Conservation (phyloP, 2,888 invertebrate genomes). For the Acrobasis consociella region DNA sequence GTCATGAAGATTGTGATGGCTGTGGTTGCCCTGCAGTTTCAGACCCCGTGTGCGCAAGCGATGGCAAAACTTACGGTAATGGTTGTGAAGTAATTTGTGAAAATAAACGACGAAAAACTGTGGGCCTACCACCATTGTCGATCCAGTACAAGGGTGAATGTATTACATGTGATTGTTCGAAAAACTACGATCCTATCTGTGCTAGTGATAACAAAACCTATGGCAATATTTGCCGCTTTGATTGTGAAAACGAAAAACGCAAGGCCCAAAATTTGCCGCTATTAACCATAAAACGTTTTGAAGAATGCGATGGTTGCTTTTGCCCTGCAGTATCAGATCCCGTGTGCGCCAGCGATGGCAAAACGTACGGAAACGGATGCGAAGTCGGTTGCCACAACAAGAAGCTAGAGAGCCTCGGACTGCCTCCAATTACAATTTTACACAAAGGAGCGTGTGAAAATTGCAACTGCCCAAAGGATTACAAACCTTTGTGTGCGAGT, state of each 20-base stretch:
- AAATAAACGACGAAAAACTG: slow-evolving; percentile 23
- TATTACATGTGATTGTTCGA: neutral
- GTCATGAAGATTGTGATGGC: slow-evolving; percentile 14
- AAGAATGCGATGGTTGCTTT: slow-evolving; percentile 39
- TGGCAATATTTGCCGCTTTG: slow-evolving; percentile 14
- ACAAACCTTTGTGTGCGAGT: slow-evolving; percentile 43
- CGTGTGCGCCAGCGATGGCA: slow-evolving; percentile 34
- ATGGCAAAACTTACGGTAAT: slow-evolving; percentile 40
- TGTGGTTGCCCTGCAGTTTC: slow-evolving; percentile 26
- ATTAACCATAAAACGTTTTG: slow-evolving; percentile 33
- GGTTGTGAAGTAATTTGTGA: slow-evolving; percentile 30
- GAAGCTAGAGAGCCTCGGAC: neutral
- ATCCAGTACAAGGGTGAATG: slow-evolving; percentile 8
- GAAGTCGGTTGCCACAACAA: slow-evolving; percentile 34
- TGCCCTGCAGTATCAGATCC: slow-evolving; percentile 36
- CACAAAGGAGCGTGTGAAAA: slow-evolving; percentile 19
- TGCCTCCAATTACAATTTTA: slow-evolving; percentile 11
- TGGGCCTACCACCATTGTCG: slow-evolving; percentile 18
- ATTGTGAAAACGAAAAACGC: slow-evolving; percentile 39
- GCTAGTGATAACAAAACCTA: slow-evolving; percentile 23
- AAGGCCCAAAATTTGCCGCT: slow-evolving; percentile 29
- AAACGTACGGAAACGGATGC: slow-evolving; percentile 34
- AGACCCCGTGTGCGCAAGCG: slow-evolving; percentile 39
- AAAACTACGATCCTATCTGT: slow-evolving; percentile 22
- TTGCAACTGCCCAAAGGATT: slow-evolving; percentile 17